phyloP scores from a whole-genome alignment of 1,140 invertebrate genomes.

The Aphaenogaster floridana region DNA sequence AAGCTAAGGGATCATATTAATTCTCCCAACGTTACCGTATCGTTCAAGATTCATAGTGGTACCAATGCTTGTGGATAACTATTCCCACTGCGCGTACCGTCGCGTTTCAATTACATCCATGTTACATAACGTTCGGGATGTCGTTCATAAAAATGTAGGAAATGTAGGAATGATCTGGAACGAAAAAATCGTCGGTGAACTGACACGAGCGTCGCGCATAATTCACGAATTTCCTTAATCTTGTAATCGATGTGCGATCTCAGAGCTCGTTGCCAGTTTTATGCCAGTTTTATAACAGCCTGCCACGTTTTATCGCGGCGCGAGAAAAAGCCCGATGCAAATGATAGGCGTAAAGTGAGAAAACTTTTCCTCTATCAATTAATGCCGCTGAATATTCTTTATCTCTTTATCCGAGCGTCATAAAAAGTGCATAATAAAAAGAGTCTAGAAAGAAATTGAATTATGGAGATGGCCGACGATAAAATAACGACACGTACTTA shows the following conservation, averaged over 20 bases:
- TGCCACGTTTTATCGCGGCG: background rate
- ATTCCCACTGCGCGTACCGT: background rate
- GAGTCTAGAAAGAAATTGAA: conserved; percentile 3
- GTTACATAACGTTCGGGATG: background rate
- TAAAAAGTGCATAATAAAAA: conserved; percentile 26
- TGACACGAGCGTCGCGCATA: background rate
- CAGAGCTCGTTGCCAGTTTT: background rate
- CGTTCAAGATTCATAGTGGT: conserved; percentile 13
- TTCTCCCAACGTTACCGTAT: conserved; percentile 18
- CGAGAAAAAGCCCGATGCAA: background rate
- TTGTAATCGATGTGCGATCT: background rate
- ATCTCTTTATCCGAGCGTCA: background rate
- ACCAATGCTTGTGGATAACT: conserved; percentile 2
- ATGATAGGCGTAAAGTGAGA: background rate
- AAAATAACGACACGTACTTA: background rate
- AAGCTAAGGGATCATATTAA: conserved; percentile 45
- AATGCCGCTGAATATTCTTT: conserved; percentile 20
- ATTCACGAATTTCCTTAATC: background rate
- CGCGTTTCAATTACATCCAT: conserved; percentile 1
- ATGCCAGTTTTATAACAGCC: background rate
- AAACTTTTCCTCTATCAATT: conserved; percentile 17
- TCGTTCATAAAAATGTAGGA: background rate
- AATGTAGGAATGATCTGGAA: background rate
- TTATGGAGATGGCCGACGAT: background rate
- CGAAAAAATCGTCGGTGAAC: background rate